Conservation (phyloP, 2,797 vertebrate genomes). For the Lepidocolaptes lacrymiger region DNA sequence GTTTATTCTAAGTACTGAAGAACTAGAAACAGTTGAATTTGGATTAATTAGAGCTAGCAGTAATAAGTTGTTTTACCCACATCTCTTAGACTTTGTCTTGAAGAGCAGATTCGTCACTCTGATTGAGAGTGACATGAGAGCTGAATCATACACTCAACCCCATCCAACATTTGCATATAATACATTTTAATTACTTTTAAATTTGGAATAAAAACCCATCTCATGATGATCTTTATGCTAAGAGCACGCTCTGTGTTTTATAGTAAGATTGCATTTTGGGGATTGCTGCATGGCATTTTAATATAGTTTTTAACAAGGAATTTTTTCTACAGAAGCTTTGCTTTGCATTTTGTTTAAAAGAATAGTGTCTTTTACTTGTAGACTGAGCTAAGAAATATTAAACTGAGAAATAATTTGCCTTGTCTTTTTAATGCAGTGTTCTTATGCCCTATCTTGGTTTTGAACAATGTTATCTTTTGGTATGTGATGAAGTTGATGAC, state of each 20-base stretch:
- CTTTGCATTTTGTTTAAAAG: not conserved
- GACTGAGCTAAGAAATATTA: not conserved
- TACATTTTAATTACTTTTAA: conserved; percentile 41
- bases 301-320: not conserved
- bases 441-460: not conserved
- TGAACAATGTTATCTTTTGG: conserved; percentile 34
- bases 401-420: not conserved
- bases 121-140: conserved; percentile 40
- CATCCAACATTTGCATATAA: conserved; percentile 11
- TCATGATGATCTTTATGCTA: not conserved
- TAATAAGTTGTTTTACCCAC: not conserved
- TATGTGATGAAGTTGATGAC: not conserved
- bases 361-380: not conserved
- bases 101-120: not conserved
- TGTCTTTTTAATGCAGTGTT: not conserved
- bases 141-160: conserved; percentile 31
- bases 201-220: not conserved
- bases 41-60: conserved; percentile 11
- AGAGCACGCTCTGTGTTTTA: not conserved
- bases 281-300: not conserved
- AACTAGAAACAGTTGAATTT: not conserved
- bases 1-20: not conserved
- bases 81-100: not conserved
- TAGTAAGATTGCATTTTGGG: not conserved
- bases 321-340: not conserved